Base-by-base conservation (phyloP, 2,113 vertebrate genomes). In the Bos indicus region DNA sequence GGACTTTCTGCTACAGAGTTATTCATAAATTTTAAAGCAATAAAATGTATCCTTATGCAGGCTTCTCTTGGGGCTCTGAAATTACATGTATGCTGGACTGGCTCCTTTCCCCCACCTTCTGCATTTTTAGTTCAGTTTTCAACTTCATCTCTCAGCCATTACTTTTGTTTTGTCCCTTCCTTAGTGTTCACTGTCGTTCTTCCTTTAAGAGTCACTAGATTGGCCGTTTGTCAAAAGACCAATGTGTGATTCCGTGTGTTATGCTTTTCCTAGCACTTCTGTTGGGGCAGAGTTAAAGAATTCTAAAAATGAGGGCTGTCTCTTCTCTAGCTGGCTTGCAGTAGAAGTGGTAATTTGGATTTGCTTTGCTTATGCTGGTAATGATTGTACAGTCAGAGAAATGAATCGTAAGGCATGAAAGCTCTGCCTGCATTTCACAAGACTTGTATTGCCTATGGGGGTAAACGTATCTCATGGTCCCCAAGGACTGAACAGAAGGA, bases 141-240 rank as follows among this genome's bases (percentile, higher is more conserved):
- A 96, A 5, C 57, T 52, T 36, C 48, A 28, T 80, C 60, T 88
- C 36, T 97, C 36, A 87, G 91, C 33, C 57, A 30, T 80, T 43
- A 30, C 88, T 94, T 90, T 57, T 91, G 87, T 90, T 91, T 88
- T 81, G 52, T 90, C 81, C 6, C 82, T 83, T 90, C 84, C 9
- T 88, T 86, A 52, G 77, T 43, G 67, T 88, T 95, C 59, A 71
- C n/a, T 90, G 54, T 52, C 59, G n/a, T 93, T 92, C 85, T 94
- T 97, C 23, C 43, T 95, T 85, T 78, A 74, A 23, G 54, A 93
- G 46, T 96, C 67, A 86, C 26, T 74, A 21, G 60, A 80, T 43
- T 94, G 94, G 93, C 88, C 93, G 30, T 84, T 80, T 89, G 56
- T 96, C 90, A 96, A 67, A 97, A 94, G 86, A 88, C 89, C 78